Evolutionary conservation across 2,797 vertebrate genomes (phyloP), one percentile per base, ranked within the genome.

Genomic region (Sebastes nivosus): DNA sequence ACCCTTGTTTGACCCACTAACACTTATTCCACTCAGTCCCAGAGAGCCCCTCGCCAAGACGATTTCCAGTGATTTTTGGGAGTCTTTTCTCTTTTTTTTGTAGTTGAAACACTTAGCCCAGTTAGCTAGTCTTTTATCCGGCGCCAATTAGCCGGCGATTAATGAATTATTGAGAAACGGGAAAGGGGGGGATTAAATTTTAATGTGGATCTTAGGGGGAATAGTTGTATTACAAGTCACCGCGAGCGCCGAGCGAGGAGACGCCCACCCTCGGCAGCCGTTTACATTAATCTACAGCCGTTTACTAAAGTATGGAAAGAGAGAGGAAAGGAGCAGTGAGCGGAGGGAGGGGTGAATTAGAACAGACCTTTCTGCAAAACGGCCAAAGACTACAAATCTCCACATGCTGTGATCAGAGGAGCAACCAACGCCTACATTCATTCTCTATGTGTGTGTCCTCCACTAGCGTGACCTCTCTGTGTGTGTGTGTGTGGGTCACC

Each of bases 101-200:
- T 76, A 84, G 82, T 84, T 84, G 88, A 93, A 94, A 89, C 92
- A 87, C 89, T 95, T 93, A 93, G 91, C 94, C 93, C 90, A 93
- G 90, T 95, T 94, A 94, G 91, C 91, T 89, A 81, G 87, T 89
- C 92, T 95, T 94, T 95, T 93, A 95, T 95, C 93, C 84, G 63
- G 80, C 80, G 82, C 94, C 95, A 96, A 96, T 96, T 95, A 96
- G 93, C 92, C 70, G 52, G 84, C 92, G 91, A 95, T 96, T 95
- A 96, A 95, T 95, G 93, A 95, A 95, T 95, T 93, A 96, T 95
- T 94, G 93, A 94, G 91, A 92, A 94, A 94, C 80, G 83, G 90
- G 93, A 91, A 87, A 30, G 52, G 83, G 87, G 85, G 88, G 87
- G 91, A 94, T 95, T 95, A 90, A 93, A 94, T 88, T 94, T 95